phyloP scores from a whole-genome alignment of 2,113 vertebrate species.

The Podiceps cristatus region DNA sequence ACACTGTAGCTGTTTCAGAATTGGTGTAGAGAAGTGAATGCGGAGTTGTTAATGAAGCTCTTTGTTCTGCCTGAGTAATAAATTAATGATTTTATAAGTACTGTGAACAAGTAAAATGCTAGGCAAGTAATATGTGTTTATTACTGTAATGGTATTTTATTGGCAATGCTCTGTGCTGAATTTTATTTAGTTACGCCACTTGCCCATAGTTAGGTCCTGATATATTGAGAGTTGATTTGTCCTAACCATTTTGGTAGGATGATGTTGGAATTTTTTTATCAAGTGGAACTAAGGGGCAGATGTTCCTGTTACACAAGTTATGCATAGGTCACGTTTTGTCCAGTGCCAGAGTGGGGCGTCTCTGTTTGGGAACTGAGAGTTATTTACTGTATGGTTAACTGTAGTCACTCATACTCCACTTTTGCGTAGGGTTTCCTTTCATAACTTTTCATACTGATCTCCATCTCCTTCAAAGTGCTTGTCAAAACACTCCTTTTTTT shows the following conservation, averaged over 20 bases:
- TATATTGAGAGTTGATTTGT: background rate
- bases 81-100: background rate
- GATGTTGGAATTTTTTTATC: background rate
- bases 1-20: background rate
- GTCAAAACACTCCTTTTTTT: background rate
- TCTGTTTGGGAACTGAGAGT: background rate
- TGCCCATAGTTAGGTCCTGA: background rate
- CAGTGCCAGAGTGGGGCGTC: background rate
- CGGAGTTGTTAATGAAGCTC: background rate
- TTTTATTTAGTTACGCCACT: background rate
- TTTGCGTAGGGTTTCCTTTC: background rate
- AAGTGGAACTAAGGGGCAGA: too few relatives aligned
- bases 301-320: background rate
- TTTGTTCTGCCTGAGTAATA: conserved; percentile 5
- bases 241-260: background rate
- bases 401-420: background rate
- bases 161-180: background rate
- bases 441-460: background rate
- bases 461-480: background rate
- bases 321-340: background rate
- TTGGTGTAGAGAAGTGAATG: background rate
- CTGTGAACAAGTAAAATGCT: background rate
- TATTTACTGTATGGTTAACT: background rate
- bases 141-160: background rate
- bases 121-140: background rate